Conservation (phyloP, 2,113 vertebrate species). For the Camelus dromedarius region DNA sequence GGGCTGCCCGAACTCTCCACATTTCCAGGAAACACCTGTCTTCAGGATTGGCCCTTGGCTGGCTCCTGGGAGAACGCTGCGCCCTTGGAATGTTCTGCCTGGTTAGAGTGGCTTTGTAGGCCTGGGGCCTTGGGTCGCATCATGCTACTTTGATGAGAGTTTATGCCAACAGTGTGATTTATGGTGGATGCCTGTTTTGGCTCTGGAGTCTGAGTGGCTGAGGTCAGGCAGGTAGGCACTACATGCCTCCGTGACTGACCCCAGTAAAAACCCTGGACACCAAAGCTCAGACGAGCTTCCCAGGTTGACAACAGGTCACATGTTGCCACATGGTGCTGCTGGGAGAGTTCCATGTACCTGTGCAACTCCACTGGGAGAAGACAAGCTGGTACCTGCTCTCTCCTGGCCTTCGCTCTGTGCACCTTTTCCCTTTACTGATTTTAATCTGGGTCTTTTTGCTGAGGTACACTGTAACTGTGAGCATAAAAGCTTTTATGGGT, state of each 20-base stretch:
- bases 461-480: background rate
- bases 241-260: background rate
- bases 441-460: background rate
- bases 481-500: background rate
- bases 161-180: background rate
- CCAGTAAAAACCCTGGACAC: background rate
- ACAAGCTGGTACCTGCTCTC: background rate
- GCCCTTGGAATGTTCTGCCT: background rate
- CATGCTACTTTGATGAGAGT: background rate
- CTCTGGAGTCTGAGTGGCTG: background rate
- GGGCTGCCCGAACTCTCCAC: background rate
- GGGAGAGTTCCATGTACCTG: too few species aligned
- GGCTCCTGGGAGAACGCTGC: background rate
- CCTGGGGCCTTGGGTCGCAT: background rate
- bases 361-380: background rate
- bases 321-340: background rate
- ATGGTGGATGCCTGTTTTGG: background rate
- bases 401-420: background rate
- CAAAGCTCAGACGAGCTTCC: background rate
- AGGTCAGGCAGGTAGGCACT: background rate
- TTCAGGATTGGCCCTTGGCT: background rate
- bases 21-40: background rate
- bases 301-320: background rate
- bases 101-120: background rate
- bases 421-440: background rate